Percentiles rank a stretch among this genome's conserved stretches.
These are phyloP conservation scores for Forbesichthys agassizii DNA, from an alignment of 2,113 vertebrate genomes.

Conservation along the genomic window DNA sequence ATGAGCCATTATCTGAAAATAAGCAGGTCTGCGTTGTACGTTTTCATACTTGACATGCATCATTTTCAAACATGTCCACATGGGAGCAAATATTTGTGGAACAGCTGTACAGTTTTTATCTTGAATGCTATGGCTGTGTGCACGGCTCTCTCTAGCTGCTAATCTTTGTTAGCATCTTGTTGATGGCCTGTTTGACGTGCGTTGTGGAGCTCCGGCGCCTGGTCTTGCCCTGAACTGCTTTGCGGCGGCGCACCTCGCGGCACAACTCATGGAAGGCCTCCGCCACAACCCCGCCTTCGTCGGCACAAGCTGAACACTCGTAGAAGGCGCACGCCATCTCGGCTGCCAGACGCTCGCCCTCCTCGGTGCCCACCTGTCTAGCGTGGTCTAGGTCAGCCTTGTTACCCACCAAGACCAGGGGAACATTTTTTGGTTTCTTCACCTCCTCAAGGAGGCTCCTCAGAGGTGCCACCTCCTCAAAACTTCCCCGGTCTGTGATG, in stretches of 20 bases:
- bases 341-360: slow-evolving; percentile 93
- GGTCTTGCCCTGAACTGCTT: slow-evolving; percentile 92
- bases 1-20: not conserved
- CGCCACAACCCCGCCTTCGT: slow-evolving; percentile 83
- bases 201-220: slow-evolving; percentile 95
- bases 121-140: not conserved
- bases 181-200: slow-evolving; percentile 97
- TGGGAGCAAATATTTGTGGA: slow-evolving; percentile 1
- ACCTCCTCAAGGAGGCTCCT: slow-evolving; percentile 91
- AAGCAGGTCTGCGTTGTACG: not conserved
- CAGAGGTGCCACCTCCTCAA: slow-evolving; percentile 89
- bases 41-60: slow-evolving; percentile 11
- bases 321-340: slow-evolving; percentile 96
- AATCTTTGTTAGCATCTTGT: slow-evolving; percentile 99
- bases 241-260: slow-evolving; percentile 89
- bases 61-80: slow-evolving; percentile 24
- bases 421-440: slow-evolving; percentile 93
- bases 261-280: slow-evolving; percentile 96
- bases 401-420: slow-evolving; percentile 93
- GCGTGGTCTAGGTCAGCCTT: slow-evolving; percentile 95
- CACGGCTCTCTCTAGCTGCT: slow-evolving; percentile 83
- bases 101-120: slow-evolving; percentile 1
- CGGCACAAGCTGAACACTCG: slow-evolving; percentile 94
- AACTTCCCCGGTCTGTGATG: slow-evolving; percentile 95
- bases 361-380: slow-evolving; percentile 91